These are phyloP conservation scores for Fregetta grallaria DNA, from an alignment of 2,113 vertebrate species.

Conservation along the genomic window DNA sequence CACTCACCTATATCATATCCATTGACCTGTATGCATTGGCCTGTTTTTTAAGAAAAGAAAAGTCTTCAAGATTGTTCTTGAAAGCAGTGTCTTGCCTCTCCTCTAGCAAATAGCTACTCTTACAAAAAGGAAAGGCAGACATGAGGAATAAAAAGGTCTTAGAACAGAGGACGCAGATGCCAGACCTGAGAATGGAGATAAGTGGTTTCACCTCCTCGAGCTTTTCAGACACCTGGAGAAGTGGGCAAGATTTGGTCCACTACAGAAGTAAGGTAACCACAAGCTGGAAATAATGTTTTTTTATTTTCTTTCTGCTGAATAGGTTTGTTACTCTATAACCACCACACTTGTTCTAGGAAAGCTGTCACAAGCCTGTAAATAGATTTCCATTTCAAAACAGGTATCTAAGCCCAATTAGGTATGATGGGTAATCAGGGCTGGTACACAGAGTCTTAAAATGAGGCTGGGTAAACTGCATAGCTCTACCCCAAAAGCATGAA, in stretches of 20 bases:
- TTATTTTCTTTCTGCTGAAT: neutral
- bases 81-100: neutral
- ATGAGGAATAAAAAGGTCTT: neutral
- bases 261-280: neutral
- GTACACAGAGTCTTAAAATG: neutral
- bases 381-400: neutral
- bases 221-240: neutral
- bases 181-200: neutral
- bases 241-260: neutral
- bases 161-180: neutral
- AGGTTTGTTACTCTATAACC: neutral
- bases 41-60: neutral
- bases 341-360: neutral
- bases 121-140: fast-evolving
- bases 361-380: neutral
- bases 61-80: neutral
- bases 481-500: neutral
- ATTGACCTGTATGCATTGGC: neutral
- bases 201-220: neutral
- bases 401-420: neutral
- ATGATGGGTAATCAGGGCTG: neutral
- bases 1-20: neutral
- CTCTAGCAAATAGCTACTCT: fast-evolving
- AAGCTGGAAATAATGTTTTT: neutral
- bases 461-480: neutral